Conservation (phyloP, 2,797 vertebrate genomes). For the Sebastolobus altivelis region DNA sequence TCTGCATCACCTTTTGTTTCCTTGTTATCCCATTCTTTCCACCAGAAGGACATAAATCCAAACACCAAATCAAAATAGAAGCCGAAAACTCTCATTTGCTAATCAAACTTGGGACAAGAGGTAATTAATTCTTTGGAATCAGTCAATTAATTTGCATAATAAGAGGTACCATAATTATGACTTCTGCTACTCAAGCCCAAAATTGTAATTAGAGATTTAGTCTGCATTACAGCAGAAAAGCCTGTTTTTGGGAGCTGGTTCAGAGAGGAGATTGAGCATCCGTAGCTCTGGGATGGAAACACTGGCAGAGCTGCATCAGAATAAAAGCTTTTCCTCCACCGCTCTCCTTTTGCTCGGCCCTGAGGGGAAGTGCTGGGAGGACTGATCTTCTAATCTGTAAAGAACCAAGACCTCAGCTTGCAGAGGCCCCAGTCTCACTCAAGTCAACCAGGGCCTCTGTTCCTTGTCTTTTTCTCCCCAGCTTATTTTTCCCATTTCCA, state of each 20-base stretch:
- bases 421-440: slow-evolving; percentile 61
- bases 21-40: slow-evolving; percentile 59
- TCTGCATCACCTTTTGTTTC: slow-evolving; percentile 73
- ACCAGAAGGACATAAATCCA: slow-evolving; percentile 47
- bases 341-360: slow-evolving; percentile 66
- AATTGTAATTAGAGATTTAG: slow-evolving; percentile 88
- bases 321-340: slow-evolving; percentile 67
- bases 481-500: slow-evolving; percentile 59
- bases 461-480: slow-evolving; percentile 42
- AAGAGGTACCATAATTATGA: slow-evolving; percentile 88
- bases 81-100: slow-evolving; percentile 84
- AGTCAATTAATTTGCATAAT: slow-evolving; percentile 87
- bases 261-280: slow-evolving; percentile 74
- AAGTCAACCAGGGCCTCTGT: slow-evolving; percentile 50
- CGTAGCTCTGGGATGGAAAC: slow-evolving; percentile 78
- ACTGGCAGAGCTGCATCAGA: slow-evolving; percentile 72
- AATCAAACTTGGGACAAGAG: slow-evolving; percentile 87
- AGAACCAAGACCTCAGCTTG: slow-evolving; percentile 79
- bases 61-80: slow-evolving; percentile 78
- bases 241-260: slow-evolving; percentile 77
- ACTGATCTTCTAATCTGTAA: slow-evolving; percentile 86
- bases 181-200: slow-evolving; percentile 85
- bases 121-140: slow-evolving; percentile 88
- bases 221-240: slow-evolving; percentile 82
- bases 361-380: slow-evolving; percentile 69